These are phyloP conservation scores for Eumaeus atala DNA, from an alignment of 1,140 invertebrate genomes.

Conservation along the genomic window DNA sequence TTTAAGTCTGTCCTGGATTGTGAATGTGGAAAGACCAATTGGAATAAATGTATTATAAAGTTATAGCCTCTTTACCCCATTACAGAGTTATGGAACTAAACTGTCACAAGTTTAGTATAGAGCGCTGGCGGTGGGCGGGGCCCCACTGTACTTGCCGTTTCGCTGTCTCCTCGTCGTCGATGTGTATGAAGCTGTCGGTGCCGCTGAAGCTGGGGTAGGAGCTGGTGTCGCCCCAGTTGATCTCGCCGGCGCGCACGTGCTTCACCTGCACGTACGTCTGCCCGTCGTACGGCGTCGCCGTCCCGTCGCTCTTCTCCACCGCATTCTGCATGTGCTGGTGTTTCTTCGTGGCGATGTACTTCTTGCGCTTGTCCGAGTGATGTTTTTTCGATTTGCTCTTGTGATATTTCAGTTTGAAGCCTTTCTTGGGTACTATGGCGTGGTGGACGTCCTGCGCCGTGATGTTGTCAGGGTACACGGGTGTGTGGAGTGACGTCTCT, in stretches of 20 bases:
- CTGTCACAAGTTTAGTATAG: no score
- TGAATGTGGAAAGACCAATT: no score
- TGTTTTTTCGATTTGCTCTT: constrained; percentile 48
- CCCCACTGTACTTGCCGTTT: constrained; percentile 56
- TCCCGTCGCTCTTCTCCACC: constrained; percentile 35
- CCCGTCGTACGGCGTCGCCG: constrained; percentile 48
- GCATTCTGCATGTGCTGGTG: constrained; percentile 31
- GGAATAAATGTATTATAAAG: no score
- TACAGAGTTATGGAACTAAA: no score
- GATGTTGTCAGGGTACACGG: constrained; percentile 39
- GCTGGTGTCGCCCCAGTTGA: constrained; percentile 67
- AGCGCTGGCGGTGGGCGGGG: no score
- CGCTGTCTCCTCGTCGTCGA: constrained; percentile 86
- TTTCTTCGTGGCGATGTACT: constrained; percentile 45
- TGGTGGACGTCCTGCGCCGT: constrained; percentile 46
- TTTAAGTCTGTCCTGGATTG: no score
- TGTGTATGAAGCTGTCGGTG: constrained; percentile 83
- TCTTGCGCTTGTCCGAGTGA: constrained; percentile 44
- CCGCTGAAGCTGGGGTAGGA: constrained; percentile 81
- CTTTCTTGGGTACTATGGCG: constrained; percentile 59
- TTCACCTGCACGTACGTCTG: constrained; percentile 64
- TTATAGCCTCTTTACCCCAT: no score
- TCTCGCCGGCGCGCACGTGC: constrained; percentile 50
- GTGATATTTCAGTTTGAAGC: constrained; percentile 49
- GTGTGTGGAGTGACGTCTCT: constrained; percentile 37